Conservation (phyloP, 2,888 invertebrate species). For the Morpho deidamia region DNA sequence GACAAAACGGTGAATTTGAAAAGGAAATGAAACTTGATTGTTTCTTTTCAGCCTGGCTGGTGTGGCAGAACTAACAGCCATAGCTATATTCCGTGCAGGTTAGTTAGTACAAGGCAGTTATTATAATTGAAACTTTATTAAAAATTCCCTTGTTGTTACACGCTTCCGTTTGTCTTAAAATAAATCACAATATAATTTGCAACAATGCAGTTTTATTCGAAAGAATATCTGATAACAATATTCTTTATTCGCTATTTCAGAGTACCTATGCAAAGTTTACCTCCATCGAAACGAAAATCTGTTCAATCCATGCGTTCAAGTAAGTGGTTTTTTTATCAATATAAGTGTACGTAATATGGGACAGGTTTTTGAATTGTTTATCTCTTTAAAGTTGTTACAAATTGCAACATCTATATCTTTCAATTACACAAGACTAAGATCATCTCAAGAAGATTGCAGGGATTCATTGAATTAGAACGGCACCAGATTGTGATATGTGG, state of each 20-base stretch:
- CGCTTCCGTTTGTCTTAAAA: no score
- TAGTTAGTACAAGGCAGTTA: not conserved
- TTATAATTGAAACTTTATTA: not conserved
- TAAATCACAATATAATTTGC: no score
- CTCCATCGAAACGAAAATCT: constrained; percentile 31
- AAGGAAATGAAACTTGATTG: constrained; percentile 9
- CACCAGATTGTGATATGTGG: no score
- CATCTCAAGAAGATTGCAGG: no score
- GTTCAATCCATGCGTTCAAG: constrained; percentile 9
- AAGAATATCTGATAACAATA: no score
- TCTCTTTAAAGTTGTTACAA: not conserved
- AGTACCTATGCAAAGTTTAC: constrained; percentile 22
- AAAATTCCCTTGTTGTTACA: not conserved
- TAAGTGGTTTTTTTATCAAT: constrained; percentile 3
- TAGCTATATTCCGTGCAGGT: constrained; percentile 1
- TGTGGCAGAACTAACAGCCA: constrained; percentile 1
- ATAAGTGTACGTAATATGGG: not conserved
- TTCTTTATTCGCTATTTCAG: constrained; percentile 23
- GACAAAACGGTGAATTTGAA: constrained; percentile 1
- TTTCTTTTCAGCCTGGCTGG: constrained; percentile 28
- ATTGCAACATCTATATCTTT: no score
- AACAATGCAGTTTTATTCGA: no score
- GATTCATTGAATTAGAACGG: no score
- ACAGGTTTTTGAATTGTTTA: not conserved
- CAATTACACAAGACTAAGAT: no score